phyloP scores from a whole-genome alignment of 2,113 vertebrate species.

The Penelope pileata region DNA sequence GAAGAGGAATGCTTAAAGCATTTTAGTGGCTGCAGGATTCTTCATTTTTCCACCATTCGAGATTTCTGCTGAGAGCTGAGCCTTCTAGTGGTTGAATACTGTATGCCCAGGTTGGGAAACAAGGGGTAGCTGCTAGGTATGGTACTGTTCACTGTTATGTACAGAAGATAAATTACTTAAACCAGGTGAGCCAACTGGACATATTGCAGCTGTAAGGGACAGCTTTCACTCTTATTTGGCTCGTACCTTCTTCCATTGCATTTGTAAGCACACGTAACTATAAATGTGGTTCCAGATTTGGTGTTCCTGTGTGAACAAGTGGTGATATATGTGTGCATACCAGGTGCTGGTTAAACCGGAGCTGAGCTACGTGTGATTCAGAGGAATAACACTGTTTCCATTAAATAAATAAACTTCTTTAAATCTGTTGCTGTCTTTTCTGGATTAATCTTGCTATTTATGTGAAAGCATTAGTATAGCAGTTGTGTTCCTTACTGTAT shows the following conservation, averaged over 20 bases:
- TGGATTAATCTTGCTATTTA: background rate
- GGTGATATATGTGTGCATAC: background rate
- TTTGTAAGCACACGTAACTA: background rate
- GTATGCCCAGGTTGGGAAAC: background rate
- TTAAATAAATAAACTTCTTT: background rate
- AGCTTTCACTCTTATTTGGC: background rate
- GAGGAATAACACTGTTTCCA: background rate
- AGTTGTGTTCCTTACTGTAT: background rate
- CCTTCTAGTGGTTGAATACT: background rate
- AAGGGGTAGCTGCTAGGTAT: background rate
- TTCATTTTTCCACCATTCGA: fast-evolving
- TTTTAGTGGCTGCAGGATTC: background rate
- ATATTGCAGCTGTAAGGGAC: background rate
- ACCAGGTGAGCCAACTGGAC: background rate
- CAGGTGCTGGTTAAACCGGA: background rate
- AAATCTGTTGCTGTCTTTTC: background rate
- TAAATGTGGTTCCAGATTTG: background rate
- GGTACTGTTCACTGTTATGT: fast-evolving
- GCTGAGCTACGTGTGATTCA: background rate
- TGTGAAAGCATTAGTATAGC: background rate
- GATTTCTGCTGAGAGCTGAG: background rate
- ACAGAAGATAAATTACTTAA: background rate
- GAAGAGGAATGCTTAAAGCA: background rate
- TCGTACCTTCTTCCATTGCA: background rate
- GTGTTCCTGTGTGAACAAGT: background rate